phyloP scores from a whole-genome alignment of 1,140 invertebrate genomes.

The Berghia stephanieae region DNA sequence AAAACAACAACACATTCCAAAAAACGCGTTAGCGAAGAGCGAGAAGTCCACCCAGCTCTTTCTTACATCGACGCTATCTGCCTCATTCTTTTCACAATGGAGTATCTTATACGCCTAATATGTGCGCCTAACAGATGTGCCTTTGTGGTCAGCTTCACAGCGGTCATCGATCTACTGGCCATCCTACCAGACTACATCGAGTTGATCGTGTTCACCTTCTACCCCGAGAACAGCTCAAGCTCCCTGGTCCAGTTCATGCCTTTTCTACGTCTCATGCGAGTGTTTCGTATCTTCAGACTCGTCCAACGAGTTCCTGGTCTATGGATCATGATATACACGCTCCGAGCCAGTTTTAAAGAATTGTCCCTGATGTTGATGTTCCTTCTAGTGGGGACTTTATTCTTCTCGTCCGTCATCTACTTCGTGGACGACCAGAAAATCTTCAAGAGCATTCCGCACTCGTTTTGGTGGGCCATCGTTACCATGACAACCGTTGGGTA shows the following conservation, averaged over 20 bases:
- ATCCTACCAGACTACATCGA: conserved; percentile 63
- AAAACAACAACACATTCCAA: too few relatives aligned
- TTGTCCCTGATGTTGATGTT: conserved; percentile 97
- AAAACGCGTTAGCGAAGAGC: too few relatives aligned
- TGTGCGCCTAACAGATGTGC: conserved; percentile 59
- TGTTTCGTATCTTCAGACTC: conserved; percentile 52
- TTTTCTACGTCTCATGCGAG: conserved; percentile 49
- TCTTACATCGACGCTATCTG: conserved; percentile 54
- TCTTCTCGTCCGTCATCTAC: conserved; percentile 92
- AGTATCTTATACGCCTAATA: conserved; percentile 62
- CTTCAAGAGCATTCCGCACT: conserved; percentile 84
- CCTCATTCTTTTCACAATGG: conserved; percentile 66
- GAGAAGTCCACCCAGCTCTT: conserved; percentile 36
- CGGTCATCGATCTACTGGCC: conserved; percentile 76
- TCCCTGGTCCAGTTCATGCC: conserved; percentile 29
- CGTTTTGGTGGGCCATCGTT: conserved; percentile 88
- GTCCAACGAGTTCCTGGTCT: conserved; percentile 89
- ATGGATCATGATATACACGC: conserved; percentile 96
- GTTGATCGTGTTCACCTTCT: conserved; percentile 31
- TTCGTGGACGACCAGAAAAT: conserved; percentile 38
- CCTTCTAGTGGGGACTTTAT: conserved; percentile 96
- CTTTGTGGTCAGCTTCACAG: background rate
- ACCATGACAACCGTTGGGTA: conserved; percentile 99
- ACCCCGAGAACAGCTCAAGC: conserved; percentile 5
- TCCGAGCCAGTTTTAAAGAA: conserved; percentile 98